Evolutionary conservation across 1,140 invertebrate species (phyloP).

Genomic region (Leptonema lineaticorne): DNA sequence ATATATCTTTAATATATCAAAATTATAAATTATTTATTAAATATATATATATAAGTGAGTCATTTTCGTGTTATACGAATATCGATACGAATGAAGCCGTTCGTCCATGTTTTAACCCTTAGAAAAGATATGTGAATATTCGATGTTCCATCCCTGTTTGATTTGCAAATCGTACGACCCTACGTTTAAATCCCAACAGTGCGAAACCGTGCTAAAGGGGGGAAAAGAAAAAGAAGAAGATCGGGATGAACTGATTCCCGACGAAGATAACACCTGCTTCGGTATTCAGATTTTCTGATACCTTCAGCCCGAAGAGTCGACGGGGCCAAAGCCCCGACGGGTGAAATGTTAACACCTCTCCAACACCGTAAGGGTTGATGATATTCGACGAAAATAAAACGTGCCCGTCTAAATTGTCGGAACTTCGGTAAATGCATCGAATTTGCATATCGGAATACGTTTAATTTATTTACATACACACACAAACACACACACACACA

Average conservation of each 20-base stretch:
- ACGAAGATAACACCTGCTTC: slow-evolving; percentile 39
- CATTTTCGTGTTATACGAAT: no score
- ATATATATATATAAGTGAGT: no score
- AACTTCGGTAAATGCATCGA: no score
- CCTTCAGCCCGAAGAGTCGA: slow-evolving; percentile 23
- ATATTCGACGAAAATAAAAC: not conserved
- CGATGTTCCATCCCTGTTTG: slow-evolving; percentile 13
- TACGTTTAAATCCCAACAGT: slow-evolving; percentile 1
- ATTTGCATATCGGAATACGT: not conserved
- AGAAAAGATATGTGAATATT: no score
- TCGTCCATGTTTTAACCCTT: no score
- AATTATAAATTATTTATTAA: no score
- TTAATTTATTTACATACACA: not conserved
- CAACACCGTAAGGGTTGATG: slow-evolving; percentile 8
- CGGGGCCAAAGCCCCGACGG: not conserved
- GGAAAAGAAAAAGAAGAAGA: not conserved
- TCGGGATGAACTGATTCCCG: slow-evolving; percentile 40
- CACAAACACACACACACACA: no score
- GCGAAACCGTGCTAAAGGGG: not conserved
- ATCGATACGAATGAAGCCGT: no score
- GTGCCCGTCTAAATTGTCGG: no score
- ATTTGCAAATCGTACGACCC: slow-evolving; percentile 36
- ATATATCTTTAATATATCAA: no score
- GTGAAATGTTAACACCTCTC: slow-evolving; percentile 26
- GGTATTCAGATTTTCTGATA: slow-evolving; percentile 37